A percentile compares a stretch with the other conserved stretches of the same genome.
phyloP scores from a whole-genome alignment of 2,113 vertebrate species.

The Forbesichthys agassizii region DNA sequence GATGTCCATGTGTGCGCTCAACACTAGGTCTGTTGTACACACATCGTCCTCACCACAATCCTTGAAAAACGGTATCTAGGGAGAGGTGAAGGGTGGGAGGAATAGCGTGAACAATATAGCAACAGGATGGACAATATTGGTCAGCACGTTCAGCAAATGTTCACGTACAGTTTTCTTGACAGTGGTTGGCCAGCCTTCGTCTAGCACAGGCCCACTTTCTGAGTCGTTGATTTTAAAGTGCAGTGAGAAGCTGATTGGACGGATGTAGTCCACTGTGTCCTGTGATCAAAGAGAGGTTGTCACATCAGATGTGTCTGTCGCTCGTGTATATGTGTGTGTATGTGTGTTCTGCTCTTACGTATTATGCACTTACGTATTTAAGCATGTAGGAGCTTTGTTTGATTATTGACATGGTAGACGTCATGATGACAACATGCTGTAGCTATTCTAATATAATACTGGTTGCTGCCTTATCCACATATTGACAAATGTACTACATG shows the following conservation, averaged over 20 bases:
- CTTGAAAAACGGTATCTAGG: conserved; percentile 92
- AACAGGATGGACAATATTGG: background rate
- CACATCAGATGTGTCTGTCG: background rate
- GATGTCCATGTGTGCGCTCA: conserved; percentile 83
- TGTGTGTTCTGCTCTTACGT: background rate
- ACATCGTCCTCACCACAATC: conserved; percentile 92
- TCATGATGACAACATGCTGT: too few relatives aligned
- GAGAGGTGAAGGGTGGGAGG: background rate
- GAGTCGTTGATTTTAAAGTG: conserved; percentile 82
- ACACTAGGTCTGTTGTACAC: conserved; percentile 85
- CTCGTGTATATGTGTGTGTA: background rate
- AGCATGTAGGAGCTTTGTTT: too few relatives aligned
- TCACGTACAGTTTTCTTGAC: conserved; percentile 82
- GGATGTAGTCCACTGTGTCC: conserved; percentile 93
- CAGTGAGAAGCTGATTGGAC: conserved; percentile 85
- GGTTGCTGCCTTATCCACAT: too few relatives aligned
- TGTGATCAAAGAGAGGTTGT: conserved; percentile 46
- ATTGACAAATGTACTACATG: too few relatives aligned
- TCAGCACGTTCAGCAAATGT: background rate
- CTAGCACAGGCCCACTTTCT: conserved; percentile 82
- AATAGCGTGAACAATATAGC: background rate
- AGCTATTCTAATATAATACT: too few relatives aligned
- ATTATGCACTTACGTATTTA: too few relatives aligned
- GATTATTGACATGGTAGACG: too few relatives aligned
- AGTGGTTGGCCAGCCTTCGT: conserved; percentile 81